Base-by-base conservation (phyloP, 2,113 vertebrate species). In the Psittacula cyanocephala region DNA sequence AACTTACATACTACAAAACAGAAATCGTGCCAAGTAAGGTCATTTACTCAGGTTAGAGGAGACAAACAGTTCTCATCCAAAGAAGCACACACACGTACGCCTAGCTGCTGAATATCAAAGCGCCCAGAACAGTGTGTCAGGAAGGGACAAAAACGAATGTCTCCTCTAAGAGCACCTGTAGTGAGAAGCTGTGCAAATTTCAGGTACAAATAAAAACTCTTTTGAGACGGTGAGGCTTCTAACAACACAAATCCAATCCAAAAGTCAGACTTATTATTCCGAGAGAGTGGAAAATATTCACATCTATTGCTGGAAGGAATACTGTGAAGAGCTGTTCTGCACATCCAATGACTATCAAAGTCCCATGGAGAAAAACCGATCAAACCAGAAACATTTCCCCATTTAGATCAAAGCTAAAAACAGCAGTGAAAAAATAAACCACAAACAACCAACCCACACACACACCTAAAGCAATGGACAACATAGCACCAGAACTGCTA, bases 361-460 rank as follows among this genome's bases (percentile, higher is more conserved):
- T 25, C 37, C 43, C 57, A 39, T 11, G 31, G 41, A 68, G 69
- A 83, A 94, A 57, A 86, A 81, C 0, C 81, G 60, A 78, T 24
- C 46, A 28, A 77, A 86, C 9, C 24, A 93, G 86, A 94, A 95
- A 87, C 43, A 62, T 85, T 22, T 78, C 10, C 52, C 31, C 44
- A 17, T 55, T 95, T 78, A 88, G 44, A 82, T 69, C 49, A 97
- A 95, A 95, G 77, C 8, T 81, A 70, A 93, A 89, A 94, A n/a
- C 29, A 74, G 49, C 33, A 67, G 39, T 69, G 69, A 17, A 35
- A 5, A 7, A 24, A 28, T 46, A 37, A 19, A 87, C 15, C 33
- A 17, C 13, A 13, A 28, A 17, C 74, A 22, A 5, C 22, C 86
- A 35, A 24, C 33, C 9, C 57, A 0, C 9, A 4, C 22, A 4